Base-by-base conservation (phyloP, 2,888 invertebrate genomes). In the Acheta domesticus region DNA sequence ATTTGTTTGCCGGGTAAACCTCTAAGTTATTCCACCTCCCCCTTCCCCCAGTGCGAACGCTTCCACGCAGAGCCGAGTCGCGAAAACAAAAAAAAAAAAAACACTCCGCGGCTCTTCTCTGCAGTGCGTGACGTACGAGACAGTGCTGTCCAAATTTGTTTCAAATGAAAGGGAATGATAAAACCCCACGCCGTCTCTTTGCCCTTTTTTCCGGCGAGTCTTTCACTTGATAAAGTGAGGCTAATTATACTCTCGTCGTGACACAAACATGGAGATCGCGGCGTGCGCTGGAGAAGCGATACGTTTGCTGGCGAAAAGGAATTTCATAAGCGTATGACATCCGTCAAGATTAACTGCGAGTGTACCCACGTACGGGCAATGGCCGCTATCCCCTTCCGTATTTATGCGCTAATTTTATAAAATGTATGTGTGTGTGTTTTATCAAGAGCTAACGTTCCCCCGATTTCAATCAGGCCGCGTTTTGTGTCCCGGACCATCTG, bases 191-290 rank as follows among this genome's bases (percentile, higher is more conserved):
- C 14, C 0, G 4, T 19, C 14, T 19, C 62, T 62, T 62, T 12
- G 62, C 62, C n/a, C 62, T 62, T 62, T n/a, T 62, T 62, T 62
- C n/a, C n/a, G 62, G 16, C 62, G 62, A 62, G 62, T 62, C 62
- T 62, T 62, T 62, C 16, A 62, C 62, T 62, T 62, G 62, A 62
- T 62, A 62, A 62, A 62, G 62, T 62, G 62, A 11, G 62, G 62
- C 62, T 62, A 62, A 62, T 62, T 62, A 62, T 62, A 62, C 62
- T 62, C n/a, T 62, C 62, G 62, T 62, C 62, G 62, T 62, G 62
- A 62, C 62, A 62, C 62, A 62, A 62, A 62, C 62, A 62, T 62
- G 62, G 62, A 62, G 62, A 62, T 62, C n/a, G 62, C n/a, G n/a
- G 16, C 8, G 14, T 62, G n/a, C 62, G 14, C 62, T 16, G 8